Percentiles rank a stretch among this genome's conserved stretches.
These are phyloP conservation scores for Proterorhinus semilunaris DNA, from an alignment of 2,113 vertebrate genomes.

Conservation along the genomic window DNA sequence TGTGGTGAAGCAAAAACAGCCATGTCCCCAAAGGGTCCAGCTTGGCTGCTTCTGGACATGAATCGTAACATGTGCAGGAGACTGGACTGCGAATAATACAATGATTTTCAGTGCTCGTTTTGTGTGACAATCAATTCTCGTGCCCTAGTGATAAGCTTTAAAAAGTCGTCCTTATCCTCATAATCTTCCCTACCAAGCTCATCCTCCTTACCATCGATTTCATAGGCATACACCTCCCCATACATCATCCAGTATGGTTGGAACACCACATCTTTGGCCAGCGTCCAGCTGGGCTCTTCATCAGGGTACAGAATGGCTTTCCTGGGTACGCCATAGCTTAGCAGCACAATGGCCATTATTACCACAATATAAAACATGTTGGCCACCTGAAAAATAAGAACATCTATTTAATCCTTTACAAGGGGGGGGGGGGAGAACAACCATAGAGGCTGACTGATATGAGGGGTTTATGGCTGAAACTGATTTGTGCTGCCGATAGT, in stretches of 20 bases:
- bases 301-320: constrained; percentile 94
- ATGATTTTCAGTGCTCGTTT: constrained; percentile 47
- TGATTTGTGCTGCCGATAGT: no score
- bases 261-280: constrained; percentile 95
- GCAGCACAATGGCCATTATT: constrained; percentile 94
- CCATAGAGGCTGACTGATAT: no score
- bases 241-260: constrained; percentile 99
- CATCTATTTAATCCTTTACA: background rate
- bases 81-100: constrained; percentile 15
- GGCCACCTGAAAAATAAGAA: constrained; percentile 82
- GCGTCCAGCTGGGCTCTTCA: constrained; percentile 87
- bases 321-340: constrained; percentile 96
- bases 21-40: constrained; percentile 1
- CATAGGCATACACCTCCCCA: constrained; percentile 98
- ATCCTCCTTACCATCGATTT: constrained; percentile 92
- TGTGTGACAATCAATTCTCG: constrained; percentile 42
- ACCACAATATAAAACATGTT: constrained; percentile 99
- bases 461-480: no score
- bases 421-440: no score
- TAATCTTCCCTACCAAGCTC: constrained; percentile 53
- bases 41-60: constrained; percentile 3
- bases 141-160: constrained; percentile 40
- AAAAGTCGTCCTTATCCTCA: constrained; percentile 44
- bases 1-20: constrained; percentile 26
- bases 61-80: constrained; percentile 18